phyloP scores from a whole-genome alignment of 2,797 vertebrate genomes.

The Chiroxiphia lanceolata region DNA sequence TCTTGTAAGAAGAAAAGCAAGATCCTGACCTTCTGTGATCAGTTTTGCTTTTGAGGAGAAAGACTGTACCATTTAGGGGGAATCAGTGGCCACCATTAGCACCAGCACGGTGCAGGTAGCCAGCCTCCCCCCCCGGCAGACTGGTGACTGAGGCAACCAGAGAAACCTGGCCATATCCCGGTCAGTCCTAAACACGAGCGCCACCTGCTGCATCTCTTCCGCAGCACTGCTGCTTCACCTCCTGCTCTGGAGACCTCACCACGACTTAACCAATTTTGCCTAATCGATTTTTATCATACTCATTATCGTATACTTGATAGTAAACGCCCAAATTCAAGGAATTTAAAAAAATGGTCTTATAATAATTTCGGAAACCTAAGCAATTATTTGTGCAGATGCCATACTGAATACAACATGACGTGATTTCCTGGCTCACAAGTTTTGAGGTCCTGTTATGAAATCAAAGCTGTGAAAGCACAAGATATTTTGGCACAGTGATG shows the following conservation, averaged over 20 bases:
- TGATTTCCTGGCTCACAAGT: background rate
- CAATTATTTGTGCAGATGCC: background rate
- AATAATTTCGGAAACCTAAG: background rate
- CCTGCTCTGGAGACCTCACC: fast-evolving
- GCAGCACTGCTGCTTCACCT: fast-evolving
- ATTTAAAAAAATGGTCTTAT: background rate
- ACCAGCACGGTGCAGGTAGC: background rate
- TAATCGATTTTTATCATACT: background rate
- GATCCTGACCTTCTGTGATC: background rate
- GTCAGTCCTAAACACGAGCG: background rate
- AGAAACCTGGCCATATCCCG: background rate
- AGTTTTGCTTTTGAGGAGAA: background rate
- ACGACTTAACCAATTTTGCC: too few species aligned
- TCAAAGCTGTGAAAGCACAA: background rate
- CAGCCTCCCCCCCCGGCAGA: background rate
- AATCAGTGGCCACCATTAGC: background rate
- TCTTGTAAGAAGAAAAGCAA: background rate
- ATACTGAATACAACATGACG: fast-evolving
- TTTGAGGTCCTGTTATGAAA: background rate
- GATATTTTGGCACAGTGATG: background rate
- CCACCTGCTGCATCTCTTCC: background rate
- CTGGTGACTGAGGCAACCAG: background rate
- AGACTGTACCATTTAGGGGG: background rate
- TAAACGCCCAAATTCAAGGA: background rate
- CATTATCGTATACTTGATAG: background rate